These are phyloP conservation scores for Proteles cristata DNA, from an alignment of 2,113 vertebrate genomes.

Conservation along the genomic window DNA sequence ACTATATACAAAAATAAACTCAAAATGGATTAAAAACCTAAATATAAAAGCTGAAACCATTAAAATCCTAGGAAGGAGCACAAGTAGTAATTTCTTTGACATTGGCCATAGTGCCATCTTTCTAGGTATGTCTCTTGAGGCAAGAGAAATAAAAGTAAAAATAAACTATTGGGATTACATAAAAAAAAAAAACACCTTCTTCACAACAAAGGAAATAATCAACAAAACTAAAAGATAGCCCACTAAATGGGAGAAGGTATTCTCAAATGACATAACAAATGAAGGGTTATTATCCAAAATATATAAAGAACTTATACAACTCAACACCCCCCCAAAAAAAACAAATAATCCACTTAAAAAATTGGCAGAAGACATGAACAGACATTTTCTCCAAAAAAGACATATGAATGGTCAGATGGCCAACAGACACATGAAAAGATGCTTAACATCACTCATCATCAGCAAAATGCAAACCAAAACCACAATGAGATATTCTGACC, in stretches of 20 bases:
- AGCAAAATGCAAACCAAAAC: neutral
- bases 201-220: neutral
- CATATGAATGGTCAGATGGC: neutral
- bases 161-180: neutral
- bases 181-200: neutral
- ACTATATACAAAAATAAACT: neutral
- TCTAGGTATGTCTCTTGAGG: neutral
- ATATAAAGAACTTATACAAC: neutral
- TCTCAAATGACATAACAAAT: neutral
- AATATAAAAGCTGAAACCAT: neutral
- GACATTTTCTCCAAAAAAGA: neutral
- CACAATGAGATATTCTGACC: neutral
- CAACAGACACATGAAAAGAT: neutral
- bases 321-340: neutral
- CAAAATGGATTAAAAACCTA: neutral
- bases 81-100: neutral
- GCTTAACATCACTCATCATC: neutral
- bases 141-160: neutral
- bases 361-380: neutral
- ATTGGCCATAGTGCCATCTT: neutral
- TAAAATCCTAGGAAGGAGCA: neutral
- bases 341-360: neutral
- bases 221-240: neutral
- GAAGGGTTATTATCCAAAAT: neutral
- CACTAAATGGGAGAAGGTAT: neutral